phyloP scores from a whole-genome alignment of 2,797 vertebrate species.

The Bradypus variegatus region DNA sequence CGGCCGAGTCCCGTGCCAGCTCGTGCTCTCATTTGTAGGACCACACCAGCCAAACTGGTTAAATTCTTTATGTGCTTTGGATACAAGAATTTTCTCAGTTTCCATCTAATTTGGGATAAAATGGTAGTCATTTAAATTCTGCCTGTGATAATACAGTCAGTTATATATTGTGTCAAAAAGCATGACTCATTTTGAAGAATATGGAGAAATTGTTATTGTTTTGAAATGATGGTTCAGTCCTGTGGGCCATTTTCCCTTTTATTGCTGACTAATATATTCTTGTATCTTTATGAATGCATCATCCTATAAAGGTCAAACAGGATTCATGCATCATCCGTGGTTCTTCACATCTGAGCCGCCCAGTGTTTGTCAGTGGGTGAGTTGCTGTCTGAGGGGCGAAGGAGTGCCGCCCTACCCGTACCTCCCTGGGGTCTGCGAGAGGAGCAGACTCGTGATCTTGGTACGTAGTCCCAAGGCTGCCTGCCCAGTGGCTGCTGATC shows the following conservation, averaged over 20 bases:
- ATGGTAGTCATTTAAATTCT: constrained; percentile 29
- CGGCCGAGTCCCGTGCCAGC: not conserved
- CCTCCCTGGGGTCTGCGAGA: constrained; percentile 88
- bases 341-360: constrained; percentile 88
- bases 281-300: constrained; percentile 16
- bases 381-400: constrained; percentile 86
- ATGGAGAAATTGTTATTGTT: not conserved
- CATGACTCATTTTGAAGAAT: not conserved
- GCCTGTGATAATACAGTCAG: not conserved
- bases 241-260: not conserved
- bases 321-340: constrained; percentile 85
- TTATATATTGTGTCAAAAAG: constrained; percentile 13
- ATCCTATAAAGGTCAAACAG: constrained; percentile 80
- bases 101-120: not conserved
- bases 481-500: not conserved
- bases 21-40: not conserved
- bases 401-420: constrained; percentile 84
- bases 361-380: constrained; percentile 91
- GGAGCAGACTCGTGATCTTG: constrained; percentile 91
- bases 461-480: constrained; percentile 70
- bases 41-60: not conserved
- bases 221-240: not conserved
- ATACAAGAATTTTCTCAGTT: constrained; percentile 16
- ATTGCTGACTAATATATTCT: constrained; percentile 7
- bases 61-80: constrained; percentile 23